Percentiles rank a stretch among this genome's conserved stretches.
Evolutionary conservation across 2,888 invertebrate genomes (phyloP).

Genomic region (Odontomyia ornata): DNA sequence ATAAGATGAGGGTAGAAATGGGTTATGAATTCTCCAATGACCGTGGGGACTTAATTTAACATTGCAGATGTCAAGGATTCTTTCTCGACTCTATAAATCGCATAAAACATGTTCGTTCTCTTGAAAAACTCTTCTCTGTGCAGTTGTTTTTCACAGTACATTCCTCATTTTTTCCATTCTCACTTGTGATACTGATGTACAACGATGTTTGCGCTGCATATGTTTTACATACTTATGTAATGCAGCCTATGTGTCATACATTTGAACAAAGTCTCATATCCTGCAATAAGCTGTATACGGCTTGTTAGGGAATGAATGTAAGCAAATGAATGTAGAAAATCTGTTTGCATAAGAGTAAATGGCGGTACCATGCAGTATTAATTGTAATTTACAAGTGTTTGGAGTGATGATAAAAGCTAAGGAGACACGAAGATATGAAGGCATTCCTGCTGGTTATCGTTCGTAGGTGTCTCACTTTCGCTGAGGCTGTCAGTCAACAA

Average conservation of each 20-base stretch:
- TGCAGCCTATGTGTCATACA: neutral
- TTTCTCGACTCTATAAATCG: neutral
- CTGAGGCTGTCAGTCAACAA: no score
- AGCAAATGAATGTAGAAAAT: slow-evolving; percentile 18
- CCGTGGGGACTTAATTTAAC: slow-evolving; percentile 24
- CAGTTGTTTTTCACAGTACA: neutral
- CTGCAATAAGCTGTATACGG: neutral
- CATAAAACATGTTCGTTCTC: no score
- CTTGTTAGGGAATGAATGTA: neutral
- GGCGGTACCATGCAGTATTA: slow-evolving; percentile 15
- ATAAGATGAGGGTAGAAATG: slow-evolving; percentile 3
- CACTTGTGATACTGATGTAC: neutral
- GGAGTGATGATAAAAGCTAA: neutral
- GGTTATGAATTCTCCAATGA: slow-evolving; percentile 25
- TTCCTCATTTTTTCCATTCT: neutral
- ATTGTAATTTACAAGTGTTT: slow-evolving; percentile 26
- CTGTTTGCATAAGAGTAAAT: slow-evolving; percentile 6
- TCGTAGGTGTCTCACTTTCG: no score
- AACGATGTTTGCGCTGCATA: neutral
- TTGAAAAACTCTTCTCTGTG: neutral
- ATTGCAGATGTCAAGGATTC: slow-evolving; percentile 26
- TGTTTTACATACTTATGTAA: neutral
- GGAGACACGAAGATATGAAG: neutral
- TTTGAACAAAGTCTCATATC: neutral
- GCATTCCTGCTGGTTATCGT: no score